Conservation (phyloP, 2,113 vertebrate genomes). For the Perca flavescens region DNA sequence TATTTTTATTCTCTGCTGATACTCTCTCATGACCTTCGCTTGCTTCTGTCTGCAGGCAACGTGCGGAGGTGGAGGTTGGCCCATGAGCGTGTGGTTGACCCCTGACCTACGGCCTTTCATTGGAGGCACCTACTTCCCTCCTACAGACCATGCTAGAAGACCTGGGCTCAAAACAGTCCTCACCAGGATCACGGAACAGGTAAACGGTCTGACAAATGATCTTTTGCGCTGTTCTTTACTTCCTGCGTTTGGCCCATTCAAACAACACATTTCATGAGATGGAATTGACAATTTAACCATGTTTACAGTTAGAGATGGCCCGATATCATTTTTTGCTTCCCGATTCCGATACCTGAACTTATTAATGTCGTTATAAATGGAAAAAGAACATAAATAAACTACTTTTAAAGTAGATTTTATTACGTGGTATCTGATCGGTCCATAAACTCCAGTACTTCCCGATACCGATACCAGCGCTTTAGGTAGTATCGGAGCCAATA, state of each 20-base stretch:
- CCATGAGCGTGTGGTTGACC: slow-evolving; percentile 97
- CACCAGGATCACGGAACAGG: slow-evolving; percentile 89
- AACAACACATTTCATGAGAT: not conserved
- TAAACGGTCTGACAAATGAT: slow-evolving; percentile 47
- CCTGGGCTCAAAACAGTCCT: slow-evolving; percentile 92
- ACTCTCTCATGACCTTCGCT: not conserved
- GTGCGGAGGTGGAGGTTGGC: slow-evolving; percentile 95
- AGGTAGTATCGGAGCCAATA: too few species aligned
- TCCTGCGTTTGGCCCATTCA: not conserved
- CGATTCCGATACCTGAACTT: too few species aligned
- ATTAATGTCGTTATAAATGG: too few species aligned
- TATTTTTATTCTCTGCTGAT: not conserved
- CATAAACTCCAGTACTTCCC: too few species aligned
- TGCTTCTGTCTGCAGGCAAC: slow-evolving; percentile 85
- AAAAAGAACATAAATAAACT: too few species aligned
- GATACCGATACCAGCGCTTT: too few species aligned
- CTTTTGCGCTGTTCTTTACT: not conserved
- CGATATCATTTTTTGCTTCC: too few species aligned
- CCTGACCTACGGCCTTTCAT: slow-evolving; percentile 92
- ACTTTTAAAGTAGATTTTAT: too few species aligned
- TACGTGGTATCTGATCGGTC: too few species aligned
- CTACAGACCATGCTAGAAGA: slow-evolving; percentile 86
- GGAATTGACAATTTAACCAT: too few species aligned
- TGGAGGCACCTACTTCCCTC: slow-evolving; percentile 95
- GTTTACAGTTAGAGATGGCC: too few species aligned